Base-by-base conservation (phyloP, 2,888 invertebrate genomes). In the Drosophila sordidula region DNA sequence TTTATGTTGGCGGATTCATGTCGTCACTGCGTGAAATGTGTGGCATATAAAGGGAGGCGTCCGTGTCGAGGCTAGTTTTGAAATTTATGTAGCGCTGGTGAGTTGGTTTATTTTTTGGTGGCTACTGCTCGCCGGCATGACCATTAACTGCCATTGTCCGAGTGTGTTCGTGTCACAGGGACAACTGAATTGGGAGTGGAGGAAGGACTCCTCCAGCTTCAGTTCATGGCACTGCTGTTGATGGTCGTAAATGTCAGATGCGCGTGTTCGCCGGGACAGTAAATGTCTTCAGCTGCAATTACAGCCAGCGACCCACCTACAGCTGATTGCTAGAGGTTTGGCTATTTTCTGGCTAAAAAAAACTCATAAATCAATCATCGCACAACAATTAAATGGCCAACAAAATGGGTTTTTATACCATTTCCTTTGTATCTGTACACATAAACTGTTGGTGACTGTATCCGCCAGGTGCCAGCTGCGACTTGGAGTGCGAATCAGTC, bases 241-340 rank as follows among this genome's bases (percentile, higher is more conserved):
- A 89, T 80, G 89, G 87, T 89, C 86, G 90, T 90, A 90, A 86
- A 90, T 91, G 90, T 91, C 90, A 89, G 73, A 52, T 61, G 70
- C 78, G 76, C 74, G 81, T 87, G 81, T 81, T 84, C 56, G 57
- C 51, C 67, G 29, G 78, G 80, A 80, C 87, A 86, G 72, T 87
- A 73, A 81, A 90, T 90, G 89, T 90, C 87, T 90, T 90, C 89
- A 84, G 80, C 78, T 84, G 89, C 87, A 90, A 91, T 89, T 90
- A 90, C 82, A 85, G 70, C 2, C 22, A 14, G 52, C 6, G 11
- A 34, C 8, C 47, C 26, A 49, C 26, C 9, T 26, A n/a, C 50
- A 36, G 39, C 39, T 49, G 55, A 50, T 55, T 55, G 36, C 50
- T 32, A 4, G n/a, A 50, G 38, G 22, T 50, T 46, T 68, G 54